These are phyloP conservation scores for Cataglyphis albicans DNA, from an alignment of 2,888 invertebrate species.

Conservation along the genomic window DNA sequence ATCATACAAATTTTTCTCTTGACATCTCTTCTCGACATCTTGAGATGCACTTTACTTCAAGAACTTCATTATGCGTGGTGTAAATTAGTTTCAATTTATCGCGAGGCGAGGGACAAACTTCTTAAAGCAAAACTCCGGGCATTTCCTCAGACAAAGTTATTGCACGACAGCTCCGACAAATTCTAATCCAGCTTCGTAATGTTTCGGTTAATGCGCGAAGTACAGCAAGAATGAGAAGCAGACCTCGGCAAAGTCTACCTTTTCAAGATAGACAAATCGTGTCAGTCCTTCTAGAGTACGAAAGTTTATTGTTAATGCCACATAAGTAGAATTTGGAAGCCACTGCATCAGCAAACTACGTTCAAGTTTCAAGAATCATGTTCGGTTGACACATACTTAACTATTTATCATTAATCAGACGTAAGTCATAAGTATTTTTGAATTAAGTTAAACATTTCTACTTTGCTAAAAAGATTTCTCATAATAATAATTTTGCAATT, in stretches of 20 bases:
- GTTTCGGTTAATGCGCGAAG: slow-evolving; percentile 61
- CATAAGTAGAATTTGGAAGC: slow-evolving; percentile 44
- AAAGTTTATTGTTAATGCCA: slow-evolving; percentile 47
- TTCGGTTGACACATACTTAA: background rate
- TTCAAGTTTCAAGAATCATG: slow-evolving; percentile 7
- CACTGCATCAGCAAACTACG: slow-evolving; percentile 7
- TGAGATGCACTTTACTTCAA: slow-evolving; percentile 31
- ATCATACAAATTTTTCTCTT: slow-evolving; percentile 36
- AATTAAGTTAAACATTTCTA: background rate
- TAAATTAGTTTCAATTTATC: slow-evolving; percentile 54
- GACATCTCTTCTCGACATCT: background rate
- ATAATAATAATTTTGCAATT: background rate
- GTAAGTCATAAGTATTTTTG: background rate
- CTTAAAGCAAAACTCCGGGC: slow-evolving; percentile 44
- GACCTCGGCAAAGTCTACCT: slow-evolving; percentile 42
- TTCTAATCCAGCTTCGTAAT: slow-evolving; percentile 70
- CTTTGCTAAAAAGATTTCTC: background rate
- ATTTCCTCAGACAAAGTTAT: slow-evolving; percentile 52
- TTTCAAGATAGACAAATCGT: slow-evolving; percentile 46
- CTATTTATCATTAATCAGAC: slow-evolving; percentile 1
- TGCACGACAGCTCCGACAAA: slow-evolving; percentile 67
- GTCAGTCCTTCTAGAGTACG: slow-evolving; percentile 5
- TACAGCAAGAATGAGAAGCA: slow-evolving; percentile 48
- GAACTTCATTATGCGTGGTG: slow-evolving; percentile 49
- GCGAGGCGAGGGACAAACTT: slow-evolving; percentile 42